Evolutionary conservation across 2,888 invertebrate genomes (phyloP), one percentile per base, ranked within the genome.

Genomic region (Amphipyra tragopoginis): DNA sequence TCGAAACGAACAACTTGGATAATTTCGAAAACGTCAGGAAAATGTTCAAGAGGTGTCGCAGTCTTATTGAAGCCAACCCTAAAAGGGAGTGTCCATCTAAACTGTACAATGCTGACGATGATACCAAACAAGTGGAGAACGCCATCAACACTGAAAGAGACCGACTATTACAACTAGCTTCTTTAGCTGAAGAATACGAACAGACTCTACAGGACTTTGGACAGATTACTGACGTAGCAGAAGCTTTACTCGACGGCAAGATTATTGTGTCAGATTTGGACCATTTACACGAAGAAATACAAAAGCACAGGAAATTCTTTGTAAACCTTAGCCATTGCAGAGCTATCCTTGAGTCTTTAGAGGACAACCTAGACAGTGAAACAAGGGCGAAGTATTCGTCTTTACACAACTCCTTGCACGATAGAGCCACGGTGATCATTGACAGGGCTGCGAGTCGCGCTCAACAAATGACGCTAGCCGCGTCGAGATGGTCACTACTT

Each of bases 271-370:
- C 95, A 39, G 96, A 96, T 75, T 92, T 98, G 65, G 96, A 97
- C 78, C 97, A 98, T 79, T 91, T 98, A n/a, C 97, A 97, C 81
- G 97, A 98, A 81, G 98, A 98, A 92, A 97, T 98, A 92, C 98
- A 98, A 81, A 98, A 97, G 84, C 98, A 98, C 81, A 95, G 98
- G 40, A 98, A 97, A 83, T 98, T 98, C 94, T 98, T 98, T 84
- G 97, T 98, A 0, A 98, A 98, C 78, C 90, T 98, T 8, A 98
- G 98, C 81, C 98, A 98, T 75, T 98, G 98, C 82, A 96, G 97
- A 77, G 97, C 97, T 10, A 97, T 98, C 79, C 93, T 98, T 40
- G 98, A 98, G 87, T 98, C 98, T 0, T 90, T 98, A 26, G 98
- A 98, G 89, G 97, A 97, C 72, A 97, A 98, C 85, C 94, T 98